phyloP scores from a whole-genome alignment of 2,797 vertebrate species.

The Enteromius thamalakanensis region DNA sequence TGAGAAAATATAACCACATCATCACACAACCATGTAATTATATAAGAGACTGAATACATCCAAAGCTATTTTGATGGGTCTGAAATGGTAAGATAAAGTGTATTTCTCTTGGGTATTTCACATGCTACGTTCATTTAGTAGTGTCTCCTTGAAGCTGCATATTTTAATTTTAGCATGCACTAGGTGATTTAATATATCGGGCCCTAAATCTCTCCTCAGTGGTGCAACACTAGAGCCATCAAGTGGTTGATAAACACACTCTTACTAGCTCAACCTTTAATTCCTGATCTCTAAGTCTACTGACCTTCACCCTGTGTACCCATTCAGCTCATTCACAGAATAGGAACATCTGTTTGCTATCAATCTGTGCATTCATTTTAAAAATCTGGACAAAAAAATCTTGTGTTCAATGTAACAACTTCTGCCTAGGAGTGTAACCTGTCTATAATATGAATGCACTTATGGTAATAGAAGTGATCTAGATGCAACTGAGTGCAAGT shows the following conservation, averaged over 20 bases:
- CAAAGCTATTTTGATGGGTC: slow-evolving; percentile 8
- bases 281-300: not conserved
- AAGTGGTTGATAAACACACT: slow-evolving; percentile 47
- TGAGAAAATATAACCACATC: not conserved
- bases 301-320: not conserved
- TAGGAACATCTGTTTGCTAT: not conserved
- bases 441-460: not conserved
- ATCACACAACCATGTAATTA: slow-evolving; percentile 3
- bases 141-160: slow-evolving; percentile 24
- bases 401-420: not conserved
- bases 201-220: not conserved
- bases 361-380: not conserved
- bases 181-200: not conserved
- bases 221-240: slow-evolving; percentile 56
- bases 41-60: not conserved
- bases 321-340: not conserved
- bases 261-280: not conserved
- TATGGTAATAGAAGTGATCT: slow-evolving; percentile 3
- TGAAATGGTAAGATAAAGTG: slow-evolving; percentile 24
- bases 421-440: not conserved
- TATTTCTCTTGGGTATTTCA: slow-evolving; percentile 26
- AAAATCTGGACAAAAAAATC: not conserved
- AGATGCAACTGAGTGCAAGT: not conserved
- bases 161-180: not conserved
- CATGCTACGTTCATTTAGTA: slow-evolving; percentile 30